phyloP scores from a whole-genome alignment of 2,113 vertebrate species.

The Rousettus leschenaultii region DNA sequence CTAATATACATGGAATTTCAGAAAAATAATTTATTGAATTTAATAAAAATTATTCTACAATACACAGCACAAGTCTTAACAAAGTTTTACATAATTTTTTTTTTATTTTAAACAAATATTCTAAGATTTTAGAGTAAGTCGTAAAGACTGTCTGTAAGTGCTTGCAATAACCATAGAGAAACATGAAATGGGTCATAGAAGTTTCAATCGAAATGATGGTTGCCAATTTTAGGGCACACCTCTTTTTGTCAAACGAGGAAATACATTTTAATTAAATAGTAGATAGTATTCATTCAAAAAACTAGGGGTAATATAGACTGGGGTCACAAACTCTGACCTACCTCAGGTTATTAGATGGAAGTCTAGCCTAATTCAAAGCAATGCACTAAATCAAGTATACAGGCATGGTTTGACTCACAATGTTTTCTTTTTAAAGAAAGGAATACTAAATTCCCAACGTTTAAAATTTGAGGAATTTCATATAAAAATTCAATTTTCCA shows the following conservation, averaged over 20 bases:
- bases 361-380: background rate
- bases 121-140: constrained; percentile 44
- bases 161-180: background rate
- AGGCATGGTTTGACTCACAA: background rate
- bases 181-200: background rate
- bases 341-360: background rate
- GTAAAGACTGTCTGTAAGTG: constrained; percentile 15
- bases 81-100: constrained; percentile 10
- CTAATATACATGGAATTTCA: background rate
- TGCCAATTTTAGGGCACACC: background rate
- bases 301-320: background rate
- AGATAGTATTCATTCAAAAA: background rate
- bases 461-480: background rate
- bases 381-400: background rate
- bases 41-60: constrained; percentile 43
- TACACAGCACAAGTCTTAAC: constrained; percentile 25
- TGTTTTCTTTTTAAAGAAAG: background rate
- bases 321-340: background rate
- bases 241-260: background rate
- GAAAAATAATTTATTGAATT: constrained; percentile 45
- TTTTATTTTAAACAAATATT: constrained; percentile 45
- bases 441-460: background rate
- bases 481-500: background rate
- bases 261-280: background rate
- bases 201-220: background rate